Base-by-base conservation (phyloP, 2,797 vertebrate genomes). In the Spinus olivaceus region DNA sequence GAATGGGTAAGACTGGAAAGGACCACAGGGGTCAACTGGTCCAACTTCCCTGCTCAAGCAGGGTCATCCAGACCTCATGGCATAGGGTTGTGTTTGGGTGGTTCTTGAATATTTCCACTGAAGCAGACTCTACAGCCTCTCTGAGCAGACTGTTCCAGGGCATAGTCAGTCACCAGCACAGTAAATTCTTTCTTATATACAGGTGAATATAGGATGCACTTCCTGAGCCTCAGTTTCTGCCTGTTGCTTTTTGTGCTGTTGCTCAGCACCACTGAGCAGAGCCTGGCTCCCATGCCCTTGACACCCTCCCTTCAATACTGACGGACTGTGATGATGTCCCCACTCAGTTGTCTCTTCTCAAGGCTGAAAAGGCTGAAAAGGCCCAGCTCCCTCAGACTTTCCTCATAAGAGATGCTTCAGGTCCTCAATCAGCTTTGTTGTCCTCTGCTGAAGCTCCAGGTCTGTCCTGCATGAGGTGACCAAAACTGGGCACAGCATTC, bases 291-390 rank as follows among this genome's bases (percentile, higher is more conserved):
- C 2, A 1, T 33, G 17, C n/a, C 16, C 8, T 23, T 51, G 51
- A 7, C n/a, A 70, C 8, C 10, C 33, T 41, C 27, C 21, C 24
- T 23, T 83, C 51, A 70, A 12, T 13, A 16, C n/a, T 22, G 30
- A 33, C 3, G 30, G 28, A 12, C 9, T n/a, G 0, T 6, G 18
- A 33, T 30, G 28, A 51, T 18, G 11, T 19, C 8, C 6, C 35
- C 50, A 12, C 50, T 41, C 9, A n/a, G 12, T 2, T 47, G 24
- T n/a, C 37, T 64, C 44, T 27, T 57, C 12, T 27, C 5, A 2
- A 71, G 30, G 30, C 14, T 65, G 46, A 78, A 35, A 2, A 71
- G 30, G 30, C 14, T 65, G 44, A 78, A 35, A 14, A 35, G 65
- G 7, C 15, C 12, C 44, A 64, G 25, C 5, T 46, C 12, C 22